Conservation (phyloP, 2,797 vertebrate species). For the Neosilurus mollespiculum region DNA sequence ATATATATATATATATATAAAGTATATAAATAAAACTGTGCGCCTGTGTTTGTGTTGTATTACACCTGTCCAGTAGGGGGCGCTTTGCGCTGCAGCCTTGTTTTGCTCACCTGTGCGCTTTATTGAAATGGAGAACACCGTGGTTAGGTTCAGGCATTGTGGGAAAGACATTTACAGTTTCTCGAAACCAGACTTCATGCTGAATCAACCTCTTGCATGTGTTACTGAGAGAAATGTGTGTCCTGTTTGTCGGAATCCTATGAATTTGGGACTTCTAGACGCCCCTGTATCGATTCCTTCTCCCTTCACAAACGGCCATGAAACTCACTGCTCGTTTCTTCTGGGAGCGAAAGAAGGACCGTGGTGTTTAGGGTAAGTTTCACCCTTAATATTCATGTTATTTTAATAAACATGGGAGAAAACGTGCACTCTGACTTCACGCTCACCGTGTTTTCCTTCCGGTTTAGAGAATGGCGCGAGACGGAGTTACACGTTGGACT, state of each 20-base stretch:
- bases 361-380: conserved; percentile 53
- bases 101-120: not conserved
- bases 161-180: conserved; percentile 56
- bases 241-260: conserved; percentile 54
- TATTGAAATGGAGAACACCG: conserved; percentile 52
- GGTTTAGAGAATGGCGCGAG: conserved; percentile 73
- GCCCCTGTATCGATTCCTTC: conserved; percentile 60
- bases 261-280: conserved; percentile 54
- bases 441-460: conserved; percentile 23
- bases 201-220: not conserved
- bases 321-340: conserved; percentile 53
- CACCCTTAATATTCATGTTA: accelerated
- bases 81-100: not conserved
- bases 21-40: no score
- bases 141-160: conserved; percentile 63
- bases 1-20: no score
- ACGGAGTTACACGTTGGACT: conserved; percentile 81
- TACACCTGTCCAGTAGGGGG: conserved; percentile 1
- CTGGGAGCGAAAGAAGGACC: conserved; percentile 59
- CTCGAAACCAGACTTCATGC: conserved; percentile 4
- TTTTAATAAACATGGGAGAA: not conserved
- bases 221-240: conserved; percentile 36
- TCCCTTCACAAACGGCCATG: conserved; percentile 62
- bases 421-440: not conserved
- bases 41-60: not conserved